phyloP scores from a whole-genome alignment of 1,140 invertebrate genomes.

The Latrodectus geometricus region DNA sequence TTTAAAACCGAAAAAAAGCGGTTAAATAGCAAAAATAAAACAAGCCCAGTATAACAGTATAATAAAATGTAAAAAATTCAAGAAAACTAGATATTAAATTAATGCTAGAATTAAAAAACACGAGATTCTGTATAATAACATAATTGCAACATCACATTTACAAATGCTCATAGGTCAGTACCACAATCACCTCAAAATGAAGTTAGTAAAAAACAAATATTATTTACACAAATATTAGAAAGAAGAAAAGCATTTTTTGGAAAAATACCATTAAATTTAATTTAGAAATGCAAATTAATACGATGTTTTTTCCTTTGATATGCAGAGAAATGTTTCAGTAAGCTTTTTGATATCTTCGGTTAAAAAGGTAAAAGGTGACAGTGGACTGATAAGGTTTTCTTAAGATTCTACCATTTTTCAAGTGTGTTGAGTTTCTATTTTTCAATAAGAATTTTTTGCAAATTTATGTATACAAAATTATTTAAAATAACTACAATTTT shows the following conservation, averaged over 20 bases:
- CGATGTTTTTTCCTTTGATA: not conserved
- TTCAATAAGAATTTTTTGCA: not conserved
- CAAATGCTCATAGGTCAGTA: slow-evolving; percentile 1
- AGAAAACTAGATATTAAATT: slow-evolving; percentile 28
- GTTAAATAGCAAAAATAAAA: not conserved
- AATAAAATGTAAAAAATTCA: slow-evolving; percentile 15
- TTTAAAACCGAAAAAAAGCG: not conserved
- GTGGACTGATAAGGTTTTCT: not conserved
- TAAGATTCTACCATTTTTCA: slow-evolving; percentile 6
- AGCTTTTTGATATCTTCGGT: no score
- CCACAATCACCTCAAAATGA: slow-evolving; percentile 13
- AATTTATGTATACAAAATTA: not conserved
- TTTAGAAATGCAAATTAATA: not conserved
- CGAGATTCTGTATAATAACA: not conserved
- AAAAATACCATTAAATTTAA: not conserved
- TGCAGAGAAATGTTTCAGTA: not conserved
- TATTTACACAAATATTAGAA: not conserved
- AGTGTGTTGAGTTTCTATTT: not conserved
- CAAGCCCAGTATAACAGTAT: not conserved
- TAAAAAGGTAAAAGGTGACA: not conserved
- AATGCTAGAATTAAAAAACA: slow-evolving; percentile 10
- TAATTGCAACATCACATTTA: not conserved
- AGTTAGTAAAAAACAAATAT: not conserved
- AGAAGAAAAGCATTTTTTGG: not conserved
- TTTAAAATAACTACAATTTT: slow-evolving; percentile 9